phyloP scores from a whole-genome alignment of 2,113 vertebrate genomes.

The human region GRCh38 chr7:15248001-15248500 shows the following conservation, averaged over 20 bases:
- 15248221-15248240: background rate
- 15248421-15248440: background rate
- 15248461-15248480: background rate
- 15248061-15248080: background rate
- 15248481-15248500: background rate
- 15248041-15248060: background rate
- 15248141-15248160: background rate
- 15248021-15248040: background rate
- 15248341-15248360: background rate
- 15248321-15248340: background rate
- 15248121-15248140: background rate
- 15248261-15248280: background rate
- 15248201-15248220: too few relatives aligned
- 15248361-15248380: background rate
- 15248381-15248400: background rate
- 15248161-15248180: background rate
- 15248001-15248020: background rate
- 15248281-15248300: background rate
- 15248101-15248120: background rate
- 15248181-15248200: too few relatives aligned
- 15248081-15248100: background rate
- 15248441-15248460: background rate
- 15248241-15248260: background rate
- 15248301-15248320: background rate
- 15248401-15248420: background rate